Evolutionary conservation across 64 coral and sea anemone species (phyloP).

Genomic region (Pocillopora verrucosa): DNA sequence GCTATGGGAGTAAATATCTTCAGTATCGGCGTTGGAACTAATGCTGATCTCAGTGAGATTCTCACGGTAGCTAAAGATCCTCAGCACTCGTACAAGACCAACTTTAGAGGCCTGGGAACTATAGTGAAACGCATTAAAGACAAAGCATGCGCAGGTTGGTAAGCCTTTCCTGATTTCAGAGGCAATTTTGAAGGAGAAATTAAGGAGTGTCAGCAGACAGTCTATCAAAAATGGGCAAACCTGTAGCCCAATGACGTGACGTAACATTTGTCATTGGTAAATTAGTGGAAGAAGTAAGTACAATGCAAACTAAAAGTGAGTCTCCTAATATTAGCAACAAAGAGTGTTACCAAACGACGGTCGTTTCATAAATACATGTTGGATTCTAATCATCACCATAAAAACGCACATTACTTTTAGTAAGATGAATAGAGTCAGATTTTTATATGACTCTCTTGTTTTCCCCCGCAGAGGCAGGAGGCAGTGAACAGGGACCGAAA

Average conservation of each 20-base stretch:
- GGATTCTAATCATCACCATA: not conserved
- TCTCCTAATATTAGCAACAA: too few relatives aligned
- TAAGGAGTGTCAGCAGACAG: not conserved
- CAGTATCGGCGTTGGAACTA: conserved; percentile 30
- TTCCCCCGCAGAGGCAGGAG: conserved; percentile 31
- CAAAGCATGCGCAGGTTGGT: conserved; percentile 41
- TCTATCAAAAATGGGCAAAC: not conserved
- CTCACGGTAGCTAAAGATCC: conserved; percentile 57
- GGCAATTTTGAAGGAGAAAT: not conserved
- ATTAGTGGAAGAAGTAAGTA: too few relatives aligned
- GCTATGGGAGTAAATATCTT: conserved; percentile 39
- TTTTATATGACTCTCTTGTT: not conserved
- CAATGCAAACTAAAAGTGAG: too few relatives aligned
- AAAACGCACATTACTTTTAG: not conserved
- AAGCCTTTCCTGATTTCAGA: not conserved
- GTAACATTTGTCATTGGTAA: too few relatives aligned
- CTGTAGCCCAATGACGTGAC: too few relatives aligned
- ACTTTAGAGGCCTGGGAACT: not conserved
- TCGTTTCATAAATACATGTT: not conserved
- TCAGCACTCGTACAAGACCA: conserved; percentile 39
- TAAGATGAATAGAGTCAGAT: not conserved
- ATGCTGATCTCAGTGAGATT: conserved; percentile 22
- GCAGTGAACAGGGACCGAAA: conserved; percentile 9
- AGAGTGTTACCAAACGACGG: too few relatives aligned
- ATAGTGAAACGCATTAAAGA: conserved; percentile 24